phyloP scores from a whole-genome alignment of 2,113 vertebrate species.

The Heterocephalus glaber region DNA sequence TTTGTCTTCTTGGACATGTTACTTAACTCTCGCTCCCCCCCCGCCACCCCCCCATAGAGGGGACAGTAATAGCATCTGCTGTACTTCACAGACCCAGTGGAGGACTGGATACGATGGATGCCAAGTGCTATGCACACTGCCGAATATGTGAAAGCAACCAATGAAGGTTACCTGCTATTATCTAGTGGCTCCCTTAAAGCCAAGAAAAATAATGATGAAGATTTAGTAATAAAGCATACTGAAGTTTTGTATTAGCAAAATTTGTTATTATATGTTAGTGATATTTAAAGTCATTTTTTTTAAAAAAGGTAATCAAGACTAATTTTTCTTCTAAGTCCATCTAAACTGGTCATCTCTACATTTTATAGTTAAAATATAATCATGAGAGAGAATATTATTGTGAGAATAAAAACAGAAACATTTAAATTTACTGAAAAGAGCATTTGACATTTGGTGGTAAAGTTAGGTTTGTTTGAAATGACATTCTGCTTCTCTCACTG shows the following conservation, averaged over 20 bases:
- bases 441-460: background rate
- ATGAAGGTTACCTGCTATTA: background rate
- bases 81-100: background rate
- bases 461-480: background rate
- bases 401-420: slow-evolving; percentile 48
- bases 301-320: background rate
- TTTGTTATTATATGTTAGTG: background rate
- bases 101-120: background rate
- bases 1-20: background rate
- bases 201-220: background rate
- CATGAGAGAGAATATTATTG: background rate
- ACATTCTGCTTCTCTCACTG: background rate
- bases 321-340: background rate
- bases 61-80: background rate
- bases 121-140: background rate
- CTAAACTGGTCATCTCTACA: background rate
- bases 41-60: too few relatives aligned
- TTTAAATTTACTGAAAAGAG: slow-evolving; percentile 20
- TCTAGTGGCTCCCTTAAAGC: background rate
- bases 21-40: background rate
- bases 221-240: background rate
- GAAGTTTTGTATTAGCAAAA: background rate
- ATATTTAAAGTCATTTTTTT: background rate
- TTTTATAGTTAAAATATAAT: slow-evolving; percentile 32
- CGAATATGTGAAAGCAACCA: background rate